Conservation (phyloP, 2,888 invertebrate species). For the Sympetrum striolatum region DNA sequence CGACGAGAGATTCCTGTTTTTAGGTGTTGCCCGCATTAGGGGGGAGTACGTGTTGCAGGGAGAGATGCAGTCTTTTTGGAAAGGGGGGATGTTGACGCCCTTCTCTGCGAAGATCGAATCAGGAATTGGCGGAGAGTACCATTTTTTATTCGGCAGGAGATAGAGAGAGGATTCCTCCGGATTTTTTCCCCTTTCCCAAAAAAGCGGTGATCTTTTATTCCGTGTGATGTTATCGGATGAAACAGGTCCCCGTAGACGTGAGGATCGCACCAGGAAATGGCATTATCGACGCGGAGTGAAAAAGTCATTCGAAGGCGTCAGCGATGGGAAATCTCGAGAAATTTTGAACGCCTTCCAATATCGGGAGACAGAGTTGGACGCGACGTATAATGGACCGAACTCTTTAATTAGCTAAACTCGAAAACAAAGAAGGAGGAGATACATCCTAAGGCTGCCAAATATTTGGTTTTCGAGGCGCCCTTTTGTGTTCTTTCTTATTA, state of each 20-base stretch:
- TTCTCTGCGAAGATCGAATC: slow-evolving; percentile 17
- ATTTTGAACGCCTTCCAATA: neutral
- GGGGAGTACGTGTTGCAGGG: neutral
- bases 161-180: neutral
- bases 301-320: neutral
- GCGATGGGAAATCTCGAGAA: neutral
- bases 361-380: neutral
- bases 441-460: neutral
- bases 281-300: neutral
- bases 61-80: neutral
- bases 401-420: neutral
- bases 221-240: slow-evolving; percentile 34
- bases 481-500: neutral
- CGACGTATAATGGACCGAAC: neutral
- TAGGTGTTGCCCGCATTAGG: neutral
- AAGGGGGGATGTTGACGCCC: neutral
- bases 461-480: neutral
- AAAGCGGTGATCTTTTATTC: slow-evolving; percentile 36
- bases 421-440: neutral
- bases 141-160: neutral
- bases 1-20: neutral
- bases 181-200: neutral
- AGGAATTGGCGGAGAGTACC: slow-evolving; percentile 26
- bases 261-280: neutral
- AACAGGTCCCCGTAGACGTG: neutral